A percentile compares a stretch with the other conserved stretches of the same genome.
Conservation (phyloP, 2,888 invertebrate genomes). For the Urechis unicinctus region DNA sequence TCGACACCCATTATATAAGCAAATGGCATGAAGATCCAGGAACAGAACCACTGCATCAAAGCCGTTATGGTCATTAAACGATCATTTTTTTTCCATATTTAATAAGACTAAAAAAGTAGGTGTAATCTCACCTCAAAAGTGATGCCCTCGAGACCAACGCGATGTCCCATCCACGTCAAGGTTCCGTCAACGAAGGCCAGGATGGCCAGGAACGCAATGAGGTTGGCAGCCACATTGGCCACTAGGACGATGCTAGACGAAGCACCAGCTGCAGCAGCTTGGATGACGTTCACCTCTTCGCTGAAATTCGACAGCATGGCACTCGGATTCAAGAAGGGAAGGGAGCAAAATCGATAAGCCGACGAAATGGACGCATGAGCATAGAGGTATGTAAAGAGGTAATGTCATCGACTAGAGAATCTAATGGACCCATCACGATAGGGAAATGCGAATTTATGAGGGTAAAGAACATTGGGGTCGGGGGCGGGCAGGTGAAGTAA, state of each 20-base stretch:
- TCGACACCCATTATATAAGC: conserved; percentile 76
- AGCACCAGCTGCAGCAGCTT: conserved; percentile 87
- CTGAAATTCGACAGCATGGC: conserved; percentile 54
- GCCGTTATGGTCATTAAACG: no score
- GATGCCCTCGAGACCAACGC: conserved; percentile 20
- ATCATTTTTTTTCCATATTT: no score
- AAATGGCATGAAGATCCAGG: conserved; percentile 84
- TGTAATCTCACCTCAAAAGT: conserved; percentile 37
- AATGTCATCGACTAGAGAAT: no score
- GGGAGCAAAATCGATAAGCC: no score
- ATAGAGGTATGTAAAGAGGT: no score
- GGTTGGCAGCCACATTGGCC: conserved; percentile 79
- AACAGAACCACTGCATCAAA: conserved; percentile 61
- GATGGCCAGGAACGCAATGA: conserved; percentile 87
- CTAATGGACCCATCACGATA: no score
- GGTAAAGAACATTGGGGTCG: no score
- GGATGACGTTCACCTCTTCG: conserved; percentile 73
- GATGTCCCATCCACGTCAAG: conserved; percentile 69
- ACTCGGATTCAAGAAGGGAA: no score
- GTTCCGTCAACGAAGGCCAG: conserved; percentile 76
- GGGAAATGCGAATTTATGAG: no score
- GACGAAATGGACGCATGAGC: no score
- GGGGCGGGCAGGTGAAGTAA: no score
- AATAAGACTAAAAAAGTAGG: conserved; percentile 14
- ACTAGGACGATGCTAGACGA: conserved; percentile 72